Conservation (phyloP, 2,113 vertebrate genomes). For the Pterocles gutturalis region DNA sequence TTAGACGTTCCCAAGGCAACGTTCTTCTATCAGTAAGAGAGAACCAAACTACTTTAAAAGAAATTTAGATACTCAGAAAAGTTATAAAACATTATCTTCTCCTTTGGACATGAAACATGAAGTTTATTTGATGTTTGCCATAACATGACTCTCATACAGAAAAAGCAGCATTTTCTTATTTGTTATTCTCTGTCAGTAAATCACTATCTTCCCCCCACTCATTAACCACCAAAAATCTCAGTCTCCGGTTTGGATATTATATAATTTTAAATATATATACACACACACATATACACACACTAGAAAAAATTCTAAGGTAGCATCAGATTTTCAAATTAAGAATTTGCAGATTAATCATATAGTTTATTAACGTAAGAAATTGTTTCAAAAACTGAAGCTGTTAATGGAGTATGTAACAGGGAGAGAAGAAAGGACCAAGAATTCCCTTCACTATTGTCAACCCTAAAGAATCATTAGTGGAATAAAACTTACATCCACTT, state of each 20-base stretch:
- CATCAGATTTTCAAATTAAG: not conserved
- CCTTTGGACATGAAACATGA: not conserved
- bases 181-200: not conserved
- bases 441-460: not conserved
- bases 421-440: not conserved
- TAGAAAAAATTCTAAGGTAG: not conserved
- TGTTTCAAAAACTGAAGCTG: not conserved
- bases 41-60: not conserved
- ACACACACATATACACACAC: rapidly evolving
- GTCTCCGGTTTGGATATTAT: not conserved
- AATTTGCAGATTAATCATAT: not conserved
- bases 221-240: not conserved
- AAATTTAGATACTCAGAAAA: not conserved
- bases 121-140: not conserved
- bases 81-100: not conserved
- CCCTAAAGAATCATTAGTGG: not conserved
- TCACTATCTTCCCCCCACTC: not conserved
- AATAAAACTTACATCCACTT: not conserved
- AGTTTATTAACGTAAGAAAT: not conserved
- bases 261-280: not conserved
- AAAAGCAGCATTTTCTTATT: not conserved
- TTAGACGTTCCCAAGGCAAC: not conserved
- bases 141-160: not conserved
- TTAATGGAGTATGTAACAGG: not conserved
- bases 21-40: not conserved